A percentile compares a stretch with the other conserved stretches of the same genome.
These are phyloP conservation scores for Musca vetustissima DNA, from an alignment of 1,140 invertebrate species.

Conservation along the genomic window DNA sequence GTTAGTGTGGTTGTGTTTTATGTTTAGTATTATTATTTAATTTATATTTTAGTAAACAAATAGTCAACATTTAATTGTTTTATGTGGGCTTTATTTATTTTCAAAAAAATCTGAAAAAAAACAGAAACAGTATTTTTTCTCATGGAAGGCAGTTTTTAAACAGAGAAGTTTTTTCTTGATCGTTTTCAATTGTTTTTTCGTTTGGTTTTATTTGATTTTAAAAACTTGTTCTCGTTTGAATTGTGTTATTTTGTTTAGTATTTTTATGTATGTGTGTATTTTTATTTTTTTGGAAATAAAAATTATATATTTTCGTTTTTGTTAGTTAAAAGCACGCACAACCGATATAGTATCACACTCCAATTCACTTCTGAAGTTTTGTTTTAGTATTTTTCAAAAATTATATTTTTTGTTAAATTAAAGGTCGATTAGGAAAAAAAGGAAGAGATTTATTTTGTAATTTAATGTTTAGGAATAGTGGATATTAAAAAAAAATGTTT, in stretches of 20 bases:
- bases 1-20: not conserved
- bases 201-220: not conserved
- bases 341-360: slow-evolving; percentile 54
- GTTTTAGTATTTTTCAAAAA: not conserved
- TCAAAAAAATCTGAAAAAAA: not conserved
- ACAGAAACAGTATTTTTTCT: slow-evolving; percentile 7
- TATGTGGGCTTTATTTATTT: not conserved
- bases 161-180: slow-evolving; percentile 20
- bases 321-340: slow-evolving; percentile 39
- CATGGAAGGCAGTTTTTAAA: slow-evolving; percentile 24
- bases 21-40: too few relatives aligned
- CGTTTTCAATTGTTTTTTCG: slow-evolving; percentile 6
- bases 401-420: slow-evolving; percentile 14
- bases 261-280: not conserved
- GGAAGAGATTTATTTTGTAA: too few relatives aligned
- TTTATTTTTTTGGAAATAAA: slow-evolving; percentile 15
- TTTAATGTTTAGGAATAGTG: too few relatives aligned
- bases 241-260: not conserved
- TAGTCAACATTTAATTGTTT: not conserved
- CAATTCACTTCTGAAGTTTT: slow-evolving; percentile 18
- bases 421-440: not conserved
- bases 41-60: not conserved
- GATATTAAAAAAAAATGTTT: too few relatives aligned
- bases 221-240: not conserved
- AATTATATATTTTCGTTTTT: slow-evolving; percentile 19